These are phyloP conservation scores for Littorina saxatilis DNA, from an alignment of 1,140 invertebrate species.

Conservation along the genomic window DNA sequence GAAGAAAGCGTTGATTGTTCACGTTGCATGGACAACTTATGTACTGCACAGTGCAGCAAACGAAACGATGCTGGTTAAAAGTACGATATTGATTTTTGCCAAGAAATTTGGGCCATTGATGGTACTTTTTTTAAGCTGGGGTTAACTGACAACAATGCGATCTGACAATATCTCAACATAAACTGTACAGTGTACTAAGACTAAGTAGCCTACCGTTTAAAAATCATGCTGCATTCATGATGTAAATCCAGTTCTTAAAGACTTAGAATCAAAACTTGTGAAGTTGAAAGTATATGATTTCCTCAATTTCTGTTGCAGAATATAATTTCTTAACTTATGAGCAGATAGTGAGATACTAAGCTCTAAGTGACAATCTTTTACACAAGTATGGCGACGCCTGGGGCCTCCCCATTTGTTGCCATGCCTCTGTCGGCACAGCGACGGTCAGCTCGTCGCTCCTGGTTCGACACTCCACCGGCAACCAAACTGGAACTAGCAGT, in stretches of 20 bases:
- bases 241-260: no score
- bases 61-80: neutral
- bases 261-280: no score
- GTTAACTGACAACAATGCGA: no score
- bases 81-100: neutral
- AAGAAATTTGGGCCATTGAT: no score
- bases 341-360: no score
- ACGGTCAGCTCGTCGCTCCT: constrained; percentile 53
- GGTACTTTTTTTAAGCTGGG: no score
- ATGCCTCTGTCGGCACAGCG: constrained; percentile 37
- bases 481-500: constrained; percentile 54
- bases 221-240: neutral
- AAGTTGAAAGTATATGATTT: no score
- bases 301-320: no score
- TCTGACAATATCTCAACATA: no score
- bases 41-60: neutral
- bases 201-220: neutral
- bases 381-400: neutral
- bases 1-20: neutral
- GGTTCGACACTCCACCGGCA: constrained; percentile 63
- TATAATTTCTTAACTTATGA: no score
- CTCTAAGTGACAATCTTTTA: neutral
- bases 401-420: constrained; percentile 31
- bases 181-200: no score
- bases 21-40: neutral